Percentiles rank a stretch among this genome's conserved stretches.
Evolutionary conservation across 2,113 vertebrate genomes (phyloP).

Genomic region (Macquaria ambigua): DNA sequence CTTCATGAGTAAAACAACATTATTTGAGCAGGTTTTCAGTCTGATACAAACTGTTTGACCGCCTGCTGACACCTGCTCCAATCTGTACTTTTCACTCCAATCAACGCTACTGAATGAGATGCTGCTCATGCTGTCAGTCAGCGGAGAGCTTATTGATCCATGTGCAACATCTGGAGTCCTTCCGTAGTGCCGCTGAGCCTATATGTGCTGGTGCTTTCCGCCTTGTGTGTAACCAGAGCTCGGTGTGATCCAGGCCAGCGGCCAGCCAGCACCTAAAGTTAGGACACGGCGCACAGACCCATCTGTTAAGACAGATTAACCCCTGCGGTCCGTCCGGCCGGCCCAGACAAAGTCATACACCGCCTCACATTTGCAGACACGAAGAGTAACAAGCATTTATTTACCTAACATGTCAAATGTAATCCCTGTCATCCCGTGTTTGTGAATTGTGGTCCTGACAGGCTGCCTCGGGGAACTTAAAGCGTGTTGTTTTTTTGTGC

Average conservation of each 20-base stretch:
- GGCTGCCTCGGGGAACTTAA: background rate
- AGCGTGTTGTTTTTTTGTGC: constrained; percentile 33
- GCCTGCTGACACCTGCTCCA: constrained; percentile 27
- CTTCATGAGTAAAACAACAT: background rate
- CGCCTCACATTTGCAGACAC: constrained; percentile 44
- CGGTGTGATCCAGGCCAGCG: constrained; percentile 61
- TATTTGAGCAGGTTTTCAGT: background rate
- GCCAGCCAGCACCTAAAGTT: constrained; percentile 72
- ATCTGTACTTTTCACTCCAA: background rate
- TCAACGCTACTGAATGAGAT: background rate
- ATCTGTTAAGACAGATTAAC: constrained; percentile 83
- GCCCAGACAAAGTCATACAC: constrained; percentile 75
- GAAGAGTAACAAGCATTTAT: constrained; percentile 45
- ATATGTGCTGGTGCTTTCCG: constrained; percentile 18
- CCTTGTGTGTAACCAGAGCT: constrained; percentile 71
- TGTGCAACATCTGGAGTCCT: constrained; percentile 66
- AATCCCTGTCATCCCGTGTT: background rate
- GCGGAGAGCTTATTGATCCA: background rate
- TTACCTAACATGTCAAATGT: constrained; percentile 8
- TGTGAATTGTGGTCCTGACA: background rate
- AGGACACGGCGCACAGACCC: constrained; percentile 69
- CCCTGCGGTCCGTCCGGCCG: constrained; percentile 52
- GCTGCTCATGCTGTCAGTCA: background rate
- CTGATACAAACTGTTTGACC: background rate
- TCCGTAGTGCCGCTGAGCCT: constrained; percentile 17